Conservation (phyloP, 2,888 invertebrate species). For the Galeopsomyia nigrocyanea region DNA sequence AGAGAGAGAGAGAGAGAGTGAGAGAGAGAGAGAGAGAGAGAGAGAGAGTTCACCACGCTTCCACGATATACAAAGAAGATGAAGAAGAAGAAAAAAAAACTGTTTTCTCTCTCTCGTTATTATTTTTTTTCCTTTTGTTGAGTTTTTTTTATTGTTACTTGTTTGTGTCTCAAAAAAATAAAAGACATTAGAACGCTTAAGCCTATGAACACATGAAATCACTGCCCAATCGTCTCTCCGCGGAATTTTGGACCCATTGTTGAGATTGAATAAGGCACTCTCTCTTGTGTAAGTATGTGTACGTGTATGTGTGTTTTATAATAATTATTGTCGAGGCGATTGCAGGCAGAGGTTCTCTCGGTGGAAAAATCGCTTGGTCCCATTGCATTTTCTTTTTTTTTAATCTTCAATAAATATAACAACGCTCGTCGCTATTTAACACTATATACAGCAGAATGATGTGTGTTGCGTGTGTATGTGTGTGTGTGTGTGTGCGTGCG, state of each 20-base stretch:
- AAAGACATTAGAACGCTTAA: conserved; percentile 61
- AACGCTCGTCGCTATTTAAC: conserved; percentile 56
- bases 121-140: conserved; percentile 48
- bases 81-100: no score
- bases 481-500: not conserved
- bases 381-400: conserved; percentile 61
- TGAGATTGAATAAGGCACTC: conserved; percentile 61
- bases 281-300: not conserved
- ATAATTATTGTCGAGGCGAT: conserved; percentile 57
- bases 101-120: no score
- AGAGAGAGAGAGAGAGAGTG: no score
- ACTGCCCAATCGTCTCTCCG: conserved; percentile 66
- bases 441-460: conserved; percentile 58
- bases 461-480: not conserved
- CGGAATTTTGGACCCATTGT: conserved; percentile 62
- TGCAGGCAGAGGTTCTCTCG: conserved; percentile 66
- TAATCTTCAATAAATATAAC: conserved; percentile 63
- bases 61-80: no score
- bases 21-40: no score
- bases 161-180: conserved; percentile 24
- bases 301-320: conserved; percentile 41
- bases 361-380: conserved; percentile 69
- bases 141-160: conserved; percentile 22
- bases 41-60: no score
- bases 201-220: conserved; percentile 70